Conservation (phyloP, 1,140 invertebrate genomes). For the Hylaeus volcanicus region DNA sequence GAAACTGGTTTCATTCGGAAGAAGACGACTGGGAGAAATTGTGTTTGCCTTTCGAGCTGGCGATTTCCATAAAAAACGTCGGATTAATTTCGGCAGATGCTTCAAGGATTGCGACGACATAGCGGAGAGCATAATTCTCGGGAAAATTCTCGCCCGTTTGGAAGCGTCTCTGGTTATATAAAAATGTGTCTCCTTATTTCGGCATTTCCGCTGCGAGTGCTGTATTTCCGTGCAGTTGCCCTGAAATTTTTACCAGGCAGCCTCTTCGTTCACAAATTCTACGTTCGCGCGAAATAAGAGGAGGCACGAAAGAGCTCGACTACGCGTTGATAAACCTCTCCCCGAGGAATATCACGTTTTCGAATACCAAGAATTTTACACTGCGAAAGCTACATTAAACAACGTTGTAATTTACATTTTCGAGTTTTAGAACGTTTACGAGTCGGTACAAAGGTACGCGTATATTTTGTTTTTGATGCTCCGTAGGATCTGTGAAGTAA, state of each 20-base stretch:
- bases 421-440: too few relatives aligned
- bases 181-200: slow-evolving; percentile 28
- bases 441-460: too few relatives aligned
- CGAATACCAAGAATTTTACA: too few relatives aligned
- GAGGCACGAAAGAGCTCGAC: neutral
- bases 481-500: too few relatives aligned
- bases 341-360: neutral
- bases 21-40: neutral
- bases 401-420: too few relatives aligned
- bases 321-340: neutral
- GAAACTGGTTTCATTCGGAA: neutral
- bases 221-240: neutral
- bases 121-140: neutral
- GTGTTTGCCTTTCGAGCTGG: neutral
- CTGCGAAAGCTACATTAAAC: too few relatives aligned
- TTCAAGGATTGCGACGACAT: too few relatives aligned
- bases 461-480: too few relatives aligned
- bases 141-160: neutral
- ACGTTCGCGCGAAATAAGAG: neutral
- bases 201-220: neutral
- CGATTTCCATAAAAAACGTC: slow-evolving; percentile 6
- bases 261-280: neutral
- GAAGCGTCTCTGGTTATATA: neutral
- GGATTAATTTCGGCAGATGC: slow-evolving; percentile 14
- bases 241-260: neutral